Evolutionary conservation across 1,140 invertebrate genomes (phyloP), one percentile per base, ranked within the genome.

Genomic region (Charaxes varanes): DNA sequence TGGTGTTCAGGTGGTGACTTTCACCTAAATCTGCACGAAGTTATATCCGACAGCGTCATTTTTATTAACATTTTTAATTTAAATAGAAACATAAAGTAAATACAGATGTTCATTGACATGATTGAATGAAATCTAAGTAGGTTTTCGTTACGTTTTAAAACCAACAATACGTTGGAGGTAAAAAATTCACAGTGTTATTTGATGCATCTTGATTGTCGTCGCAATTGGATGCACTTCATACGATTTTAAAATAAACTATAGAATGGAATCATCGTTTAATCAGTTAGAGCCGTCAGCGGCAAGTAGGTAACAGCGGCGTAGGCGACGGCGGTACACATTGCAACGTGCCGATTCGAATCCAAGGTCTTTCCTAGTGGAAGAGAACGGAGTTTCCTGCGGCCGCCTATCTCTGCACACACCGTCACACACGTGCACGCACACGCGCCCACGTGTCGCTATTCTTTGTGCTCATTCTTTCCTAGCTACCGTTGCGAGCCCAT

Each of bases 341-440:
- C 78, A 79, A 74, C 72, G 71, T 69, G 76, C 66, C 66, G 72
- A 67, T 81, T 81, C 67, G 69, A 65, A 76, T 69, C 83, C 81
- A 85, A 85, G 83, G 83, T 84, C 83, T 85, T 85, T 85, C 83
- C 81, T 85, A 74, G 79, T 85, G 78, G 80, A 85, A 85, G 83
- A 85, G 83, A 85, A 84, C 80, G 82, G 79, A 67, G 83, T 82
- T 85, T 85, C 83, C 81, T 85, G 81, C 76, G 83, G 55, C 70
- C 66, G 71, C 74, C 71, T 77, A 74, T 80, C 73, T 80, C 73
- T 67, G 62, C 62, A 62, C 73, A 73, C 73, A 79, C 65, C 53
- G 61, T 65, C 64, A 68, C 53, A 53, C 73, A 72, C 72, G 63
- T 68, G 67, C 60, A 73, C 76, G 58, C 77, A 77, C 72, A 74